Evolutionary conservation across 2,113 vertebrate species (phyloP).

Genomic region (Ptychochromis oligacanthus): DNA sequence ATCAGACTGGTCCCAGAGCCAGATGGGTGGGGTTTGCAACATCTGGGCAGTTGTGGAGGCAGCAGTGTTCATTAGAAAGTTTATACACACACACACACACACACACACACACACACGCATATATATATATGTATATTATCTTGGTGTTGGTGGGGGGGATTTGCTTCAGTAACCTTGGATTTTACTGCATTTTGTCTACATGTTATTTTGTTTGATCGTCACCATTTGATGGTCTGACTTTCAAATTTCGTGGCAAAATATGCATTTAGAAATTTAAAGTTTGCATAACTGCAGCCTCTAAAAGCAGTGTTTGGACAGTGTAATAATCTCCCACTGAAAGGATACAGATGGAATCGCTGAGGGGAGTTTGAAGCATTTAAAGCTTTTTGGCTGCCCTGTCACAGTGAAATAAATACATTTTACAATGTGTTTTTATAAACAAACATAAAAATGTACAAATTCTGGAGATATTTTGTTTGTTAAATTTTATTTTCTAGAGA

Average conservation of each 20-base stretch:
- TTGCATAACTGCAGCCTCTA: background rate
- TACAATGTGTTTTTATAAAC: no score
- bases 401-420: background rate
- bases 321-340: no score
- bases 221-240: background rate
- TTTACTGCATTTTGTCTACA: no score
- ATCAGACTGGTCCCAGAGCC: background rate
- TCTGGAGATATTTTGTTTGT: background rate
- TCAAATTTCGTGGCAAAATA: background rate
- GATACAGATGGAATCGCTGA: background rate
- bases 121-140: no score
- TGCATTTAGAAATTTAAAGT: background rate
- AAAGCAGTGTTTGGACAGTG: no score
- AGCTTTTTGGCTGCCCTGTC: no score
- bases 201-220: background rate
- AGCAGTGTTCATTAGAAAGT: background rate
- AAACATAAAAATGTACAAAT: background rate
- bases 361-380: background rate
- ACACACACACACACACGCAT: no score
- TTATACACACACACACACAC: no score
- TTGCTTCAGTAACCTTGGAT: no score
- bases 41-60: constrained; percentile 9
- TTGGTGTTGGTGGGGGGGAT: no score
- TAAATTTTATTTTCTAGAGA: background rate
- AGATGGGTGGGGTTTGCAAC: background rate